Base-by-base conservation (phyloP, 1,140 invertebrate genomes). In the Thereuonema tuberculata region DNA sequence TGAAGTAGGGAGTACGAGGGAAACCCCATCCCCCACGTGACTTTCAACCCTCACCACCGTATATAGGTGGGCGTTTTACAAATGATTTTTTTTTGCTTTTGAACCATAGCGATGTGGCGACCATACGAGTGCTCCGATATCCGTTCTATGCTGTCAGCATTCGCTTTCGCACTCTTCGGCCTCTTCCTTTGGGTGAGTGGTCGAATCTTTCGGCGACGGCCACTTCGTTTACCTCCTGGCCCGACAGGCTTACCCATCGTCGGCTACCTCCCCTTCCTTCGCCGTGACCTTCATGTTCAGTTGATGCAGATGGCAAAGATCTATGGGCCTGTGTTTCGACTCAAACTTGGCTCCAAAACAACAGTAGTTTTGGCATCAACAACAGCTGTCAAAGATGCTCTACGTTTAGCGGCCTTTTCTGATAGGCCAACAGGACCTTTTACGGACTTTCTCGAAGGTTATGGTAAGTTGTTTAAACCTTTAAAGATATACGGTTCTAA, bases 291-390 rank as follows among this genome's bases (percentile, higher is more conserved):
- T 29, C 88, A 93, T 73, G 78, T 87, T 17, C 80, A 82, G 14
- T 87, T 86, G 72, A 76, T 81, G 63, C 78, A 85, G 60, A 72
- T 93, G 62, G 81, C 85, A 15, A 78, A 82, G 57, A 81, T 80
- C 60, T 92, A 89, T 69, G 90, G 89, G 0, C 76, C 82, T 0
- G 78, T 92, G 52, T 89, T 90, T 74, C 87, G 86, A 21, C 79
- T 86, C 0, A 75, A 79, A 21, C 77, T 93, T 1, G 90, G 90
- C 26, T 84, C 80, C 61, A 84, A 92, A 66, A 74, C 89, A 2
- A 82, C 87, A 9, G 84, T 93, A 17, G 86, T 93, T 3, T 75
- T 93, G 59, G 88, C 84, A 72, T 89, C 93, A 74, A 84, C 88
- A 69, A 81, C 83, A 65, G 75, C 84, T 65, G 91, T 94, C 63